These are phyloP conservation scores for Lymantria dispar DNA, from an alignment of 2,888 invertebrate species.

Conservation along the genomic window DNA sequence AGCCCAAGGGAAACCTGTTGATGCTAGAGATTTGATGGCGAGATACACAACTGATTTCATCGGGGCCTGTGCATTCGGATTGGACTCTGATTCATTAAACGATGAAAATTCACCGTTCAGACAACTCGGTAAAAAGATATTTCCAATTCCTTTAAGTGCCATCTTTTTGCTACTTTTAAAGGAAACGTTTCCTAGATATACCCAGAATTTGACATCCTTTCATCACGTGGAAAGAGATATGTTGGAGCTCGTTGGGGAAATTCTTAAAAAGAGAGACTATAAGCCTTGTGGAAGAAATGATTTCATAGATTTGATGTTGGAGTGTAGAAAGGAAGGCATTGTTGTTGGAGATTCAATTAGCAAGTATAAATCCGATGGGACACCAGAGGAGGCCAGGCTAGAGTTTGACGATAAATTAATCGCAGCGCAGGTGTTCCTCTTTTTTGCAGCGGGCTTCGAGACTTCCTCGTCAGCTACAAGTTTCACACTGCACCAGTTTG, in stretches of 20 bases:
- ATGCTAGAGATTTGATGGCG: slow-evolving; percentile 61
- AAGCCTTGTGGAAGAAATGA: slow-evolving; percentile 51
- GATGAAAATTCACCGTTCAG: slow-evolving; percentile 53
- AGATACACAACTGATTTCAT: slow-evolving; percentile 39
- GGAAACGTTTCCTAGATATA: slow-evolving; percentile 44
- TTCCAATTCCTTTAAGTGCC: slow-evolving; percentile 30
- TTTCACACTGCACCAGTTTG: slow-evolving; percentile 24
- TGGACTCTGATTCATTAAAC: slow-evolving; percentile 53
- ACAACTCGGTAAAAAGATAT: slow-evolving; percentile 50
- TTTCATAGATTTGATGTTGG: slow-evolving; percentile 54
- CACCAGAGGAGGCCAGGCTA: slow-evolving; percentile 33
- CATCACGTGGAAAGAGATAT: slow-evolving; percentile 43
- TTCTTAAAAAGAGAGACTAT: slow-evolving; percentile 26
- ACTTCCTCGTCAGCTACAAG: too few species aligned
- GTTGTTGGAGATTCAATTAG: slow-evolving; percentile 53
- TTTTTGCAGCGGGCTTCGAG: too few species aligned
- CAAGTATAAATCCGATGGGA: slow-evolving; percentile 41
- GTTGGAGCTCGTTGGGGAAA: slow-evolving; percentile 40
- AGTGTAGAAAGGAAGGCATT: neutral
- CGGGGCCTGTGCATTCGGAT: slow-evolving; percentile 51
- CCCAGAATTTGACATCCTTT: slow-evolving; percentile 40
- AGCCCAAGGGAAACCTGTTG: slow-evolving; percentile 32
- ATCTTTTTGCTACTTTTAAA: slow-evolving; percentile 39
- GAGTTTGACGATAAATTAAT: slow-evolving; percentile 44
- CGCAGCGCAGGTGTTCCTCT: too few species aligned